Percentiles rank a stretch among this genome's conserved stretches.
phyloP scores from a whole-genome alignment of 2,113 vertebrate species.

The Thamnophis sirtalis region DNA sequence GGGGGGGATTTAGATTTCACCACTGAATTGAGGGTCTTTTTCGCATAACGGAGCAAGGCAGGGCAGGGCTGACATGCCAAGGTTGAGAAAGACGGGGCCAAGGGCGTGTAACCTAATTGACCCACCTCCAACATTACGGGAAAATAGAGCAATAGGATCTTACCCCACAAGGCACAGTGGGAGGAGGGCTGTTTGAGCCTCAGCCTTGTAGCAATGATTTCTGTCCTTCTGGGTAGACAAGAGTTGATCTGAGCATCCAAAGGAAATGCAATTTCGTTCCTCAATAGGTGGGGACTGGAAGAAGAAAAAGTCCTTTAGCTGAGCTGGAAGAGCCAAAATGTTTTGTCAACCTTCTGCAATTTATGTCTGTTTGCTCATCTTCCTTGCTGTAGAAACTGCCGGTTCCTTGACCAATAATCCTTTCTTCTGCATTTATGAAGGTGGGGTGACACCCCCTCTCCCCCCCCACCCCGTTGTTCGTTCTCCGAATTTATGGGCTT shows the following conservation, averaged over 20 bases:
- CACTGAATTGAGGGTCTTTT: background rate
- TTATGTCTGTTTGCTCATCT: background rate
- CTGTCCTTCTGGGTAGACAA: background rate
- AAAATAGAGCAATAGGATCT: background rate
- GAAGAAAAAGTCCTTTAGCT: background rate
- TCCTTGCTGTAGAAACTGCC: background rate
- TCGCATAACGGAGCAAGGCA: background rate
- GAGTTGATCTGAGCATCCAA: background rate
- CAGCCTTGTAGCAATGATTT: too few species aligned
- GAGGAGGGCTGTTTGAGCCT: background rate
- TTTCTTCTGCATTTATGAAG: background rate
- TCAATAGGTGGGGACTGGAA: conserved; percentile 38
- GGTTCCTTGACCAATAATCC: background rate
- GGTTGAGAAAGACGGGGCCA: background rate
- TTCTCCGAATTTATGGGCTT: background rate
- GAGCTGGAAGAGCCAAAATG: background rate
- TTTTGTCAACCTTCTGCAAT: background rate
- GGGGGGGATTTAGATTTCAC: too few species aligned
- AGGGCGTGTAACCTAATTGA: background rate
- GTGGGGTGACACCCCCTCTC: background rate
- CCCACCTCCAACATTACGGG: background rate
- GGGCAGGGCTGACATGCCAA: background rate
- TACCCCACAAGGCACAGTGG: background rate
- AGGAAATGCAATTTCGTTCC: background rate
- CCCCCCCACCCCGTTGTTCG: background rate